A percentile compares a stretch with the other conserved stretches of the same genome.
These are phyloP conservation scores for Drosophila sturtevanti DNA, from an alignment of 1,140 invertebrate species.

Conservation along the genomic window DNA sequence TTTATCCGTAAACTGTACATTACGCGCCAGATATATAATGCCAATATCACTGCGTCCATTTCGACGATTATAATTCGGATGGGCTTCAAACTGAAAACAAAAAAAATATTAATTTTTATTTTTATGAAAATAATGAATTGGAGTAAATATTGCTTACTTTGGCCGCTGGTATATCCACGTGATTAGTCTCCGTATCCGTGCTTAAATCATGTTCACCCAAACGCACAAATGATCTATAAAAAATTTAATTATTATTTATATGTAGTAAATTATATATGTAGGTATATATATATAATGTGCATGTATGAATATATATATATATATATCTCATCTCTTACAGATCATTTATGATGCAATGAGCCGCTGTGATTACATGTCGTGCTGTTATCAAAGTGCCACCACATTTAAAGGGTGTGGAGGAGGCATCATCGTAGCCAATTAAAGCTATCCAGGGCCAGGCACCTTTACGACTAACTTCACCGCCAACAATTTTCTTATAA, in stretches of 20 bases:
- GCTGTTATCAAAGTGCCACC: slow-evolving; percentile 79
- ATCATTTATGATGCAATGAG: slow-evolving; percentile 69
- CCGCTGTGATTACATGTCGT: slow-evolving; percentile 73
- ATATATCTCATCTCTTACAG: slow-evolving; percentile 51
- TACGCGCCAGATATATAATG: slow-evolving; percentile 62
- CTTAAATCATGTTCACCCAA: slow-evolving; percentile 77
- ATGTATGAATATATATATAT: too few relatives aligned
- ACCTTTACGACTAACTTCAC: slow-evolving; percentile 75
- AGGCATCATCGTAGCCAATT: slow-evolving; percentile 68
- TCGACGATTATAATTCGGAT: slow-evolving; percentile 57
- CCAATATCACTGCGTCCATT: slow-evolving; percentile 77
- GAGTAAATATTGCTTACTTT: slow-evolving; percentile 25
- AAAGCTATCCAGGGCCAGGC: slow-evolving; percentile 80
- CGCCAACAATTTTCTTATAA: slow-evolving; percentile 83
- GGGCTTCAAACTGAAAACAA: slow-evolving; percentile 31
- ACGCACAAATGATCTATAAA: slow-evolving; percentile 61
- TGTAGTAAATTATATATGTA: too few relatives aligned
- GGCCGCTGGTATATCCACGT: slow-evolving; percentile 60
- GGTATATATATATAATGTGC: too few relatives aligned
- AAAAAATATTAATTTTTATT: background rate
- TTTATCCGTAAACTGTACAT: slow-evolving; percentile 55
- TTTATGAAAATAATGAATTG: too few relatives aligned
- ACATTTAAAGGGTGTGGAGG: slow-evolving; percentile 69
- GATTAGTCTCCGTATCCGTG: slow-evolving; percentile 60
- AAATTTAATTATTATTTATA: background rate